Evolutionary conservation across 1,140 invertebrate genomes (phyloP).

Genomic region (Caenorhabditis elegans): WBcel235 BX284604.4:5887501-5888000

Average conservation of each 20-base stretch:
- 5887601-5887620: slow-evolving; percentile 66
- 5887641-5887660: slow-evolving; percentile 62
- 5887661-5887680: slow-evolving; percentile 63
- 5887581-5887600: slow-evolving; percentile 65
- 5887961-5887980: slow-evolving; percentile 51
- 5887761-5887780: slow-evolving; percentile 63
- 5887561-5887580: slow-evolving; percentile 63
- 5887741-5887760: slow-evolving; percentile 66
- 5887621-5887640: slow-evolving; percentile 64
- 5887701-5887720: slow-evolving; percentile 62
- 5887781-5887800: slow-evolving; percentile 66
- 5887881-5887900: too few species aligned
- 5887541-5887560: slow-evolving; percentile 56
- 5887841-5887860: slow-evolving; percentile 61
- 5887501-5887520: not conserved
- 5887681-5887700: slow-evolving; percentile 64
- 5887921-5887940: too few species aligned
- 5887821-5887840: slow-evolving; percentile 59
- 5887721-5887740: slow-evolving; percentile 59
- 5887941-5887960: slow-evolving; percentile 20
- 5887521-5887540: slow-evolving; percentile 42
- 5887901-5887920: too few species aligned
- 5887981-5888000: slow-evolving; percentile 53
- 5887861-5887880: slow-evolving; percentile 52
- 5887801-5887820: slow-evolving; percentile 64